These are phyloP conservation scores for Anhinga rufa DNA, from an alignment of 2,113 vertebrate genomes.

Conservation along the genomic window DNA sequence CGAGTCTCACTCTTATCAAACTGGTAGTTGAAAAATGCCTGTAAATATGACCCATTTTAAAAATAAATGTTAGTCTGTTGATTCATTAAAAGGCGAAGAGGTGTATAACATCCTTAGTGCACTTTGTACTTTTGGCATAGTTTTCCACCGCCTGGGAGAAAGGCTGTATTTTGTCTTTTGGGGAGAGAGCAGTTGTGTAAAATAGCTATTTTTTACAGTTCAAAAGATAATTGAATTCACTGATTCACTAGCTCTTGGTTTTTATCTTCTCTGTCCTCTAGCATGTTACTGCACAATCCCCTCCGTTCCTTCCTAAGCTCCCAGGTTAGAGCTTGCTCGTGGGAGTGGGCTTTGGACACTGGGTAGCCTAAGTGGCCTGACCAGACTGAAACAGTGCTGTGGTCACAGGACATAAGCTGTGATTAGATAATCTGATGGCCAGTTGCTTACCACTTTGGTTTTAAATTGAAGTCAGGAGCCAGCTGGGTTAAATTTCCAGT, in stretches of 20 bases:
- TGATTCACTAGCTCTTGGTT: background rate
- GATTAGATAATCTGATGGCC: background rate
- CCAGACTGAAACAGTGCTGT: background rate
- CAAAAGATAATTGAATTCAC: background rate
- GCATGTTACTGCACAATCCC: background rate
- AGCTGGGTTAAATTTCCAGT: conserved; percentile 19
- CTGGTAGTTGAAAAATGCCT: background rate
- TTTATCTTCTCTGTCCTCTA: background rate
- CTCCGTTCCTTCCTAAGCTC: background rate
- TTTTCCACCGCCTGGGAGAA: background rate
- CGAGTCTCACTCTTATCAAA: background rate
- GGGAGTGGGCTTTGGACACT: background rate
- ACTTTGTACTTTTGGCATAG: background rate
- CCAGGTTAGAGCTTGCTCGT: background rate
- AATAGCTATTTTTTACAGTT: conserved; percentile 8
- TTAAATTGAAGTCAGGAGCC: background rate
- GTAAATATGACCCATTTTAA: background rate
- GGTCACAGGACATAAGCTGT: background rate
- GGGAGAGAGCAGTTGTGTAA: background rate
- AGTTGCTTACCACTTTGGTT: background rate
- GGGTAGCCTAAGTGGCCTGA: background rate
- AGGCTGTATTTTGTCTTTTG: background rate
- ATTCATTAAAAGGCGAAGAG: background rate
- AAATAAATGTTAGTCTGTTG: background rate
- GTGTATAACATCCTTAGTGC: background rate